Percentiles rank a stretch among this genome's conserved stretches.
Evolutionary conservation across 2,888 invertebrate genomes (phyloP).

Genomic region (Temnothorax rugatulus): DNA sequence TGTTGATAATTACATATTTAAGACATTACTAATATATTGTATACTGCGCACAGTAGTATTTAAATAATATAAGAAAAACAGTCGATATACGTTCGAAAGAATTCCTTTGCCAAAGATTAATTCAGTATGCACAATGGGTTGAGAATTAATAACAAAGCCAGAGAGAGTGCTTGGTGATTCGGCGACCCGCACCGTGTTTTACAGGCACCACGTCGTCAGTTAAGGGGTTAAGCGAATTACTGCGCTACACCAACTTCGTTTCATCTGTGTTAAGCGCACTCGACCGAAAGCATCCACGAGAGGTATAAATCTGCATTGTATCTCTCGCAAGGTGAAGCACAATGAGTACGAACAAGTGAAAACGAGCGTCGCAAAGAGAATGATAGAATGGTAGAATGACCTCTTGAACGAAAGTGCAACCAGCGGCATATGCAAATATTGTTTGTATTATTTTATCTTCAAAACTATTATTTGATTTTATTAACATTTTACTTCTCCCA

Average conservation of each 20-base stretch:
- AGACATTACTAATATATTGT: not conserved
- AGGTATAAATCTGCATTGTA: slow-evolving; percentile 56
- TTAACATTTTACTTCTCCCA: not conserved
- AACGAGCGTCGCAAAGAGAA: slow-evolving; percentile 51
- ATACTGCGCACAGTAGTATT: not conserved
- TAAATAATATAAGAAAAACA: slow-evolving; percentile 6
- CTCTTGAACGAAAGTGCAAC: slow-evolving; percentile 32
- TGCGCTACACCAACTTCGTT: slow-evolving; percentile 53
- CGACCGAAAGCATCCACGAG: slow-evolving; percentile 48
- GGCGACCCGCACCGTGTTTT: slow-evolving; percentile 55
- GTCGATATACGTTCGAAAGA: slow-evolving; percentile 14
- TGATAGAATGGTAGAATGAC: slow-evolving; percentile 30
- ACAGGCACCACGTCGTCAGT: slow-evolving; percentile 55
- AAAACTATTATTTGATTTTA: not conserved
- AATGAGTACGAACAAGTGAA: slow-evolving; percentile 48
- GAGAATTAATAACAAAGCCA: slow-evolving; percentile 56
- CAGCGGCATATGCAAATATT: not conserved
- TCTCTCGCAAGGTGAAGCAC: slow-evolving; percentile 43
- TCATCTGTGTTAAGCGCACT: slow-evolving; percentile 51
- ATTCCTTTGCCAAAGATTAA: slow-evolving; percentile 36
- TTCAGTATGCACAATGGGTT: slow-evolving; percentile 36
- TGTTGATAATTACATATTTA: not conserved
- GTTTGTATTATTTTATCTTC: not conserved
- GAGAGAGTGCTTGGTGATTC: slow-evolving; percentile 51
- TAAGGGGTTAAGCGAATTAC: slow-evolving; percentile 60